Base-by-base conservation (phyloP, 2,888 invertebrate genomes). In the Holacanthella duospinosa region DNA sequence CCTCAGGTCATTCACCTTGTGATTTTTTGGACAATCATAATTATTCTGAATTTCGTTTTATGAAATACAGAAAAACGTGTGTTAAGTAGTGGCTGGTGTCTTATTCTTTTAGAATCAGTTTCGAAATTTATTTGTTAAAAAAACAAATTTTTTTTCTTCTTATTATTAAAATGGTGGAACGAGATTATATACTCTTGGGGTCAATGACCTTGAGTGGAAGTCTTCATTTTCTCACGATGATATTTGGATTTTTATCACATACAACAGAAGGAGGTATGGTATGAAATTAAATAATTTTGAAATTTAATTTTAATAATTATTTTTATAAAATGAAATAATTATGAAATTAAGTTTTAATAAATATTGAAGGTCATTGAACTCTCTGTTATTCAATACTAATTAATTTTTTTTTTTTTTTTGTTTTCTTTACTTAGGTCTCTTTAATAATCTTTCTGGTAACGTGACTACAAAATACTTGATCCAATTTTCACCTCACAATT, bases 401-500 rank as follows among this genome's bases (percentile, higher is more conserved):
- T 6, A 36, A 36, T 12, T 36, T 36, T 16, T 58, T 25, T 21
- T 4, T 36, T 58, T 19, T 58, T 3, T 43, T 26, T 60, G 19
- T 24, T n/a, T n/a, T n/a, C n/a, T n/a, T n/a, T n/a, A n/a, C n/a
- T n/a, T n/a, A 61, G 61, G 21, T n/a, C 19, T 43, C 1, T 61
- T 61, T 27, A 21, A 19, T 19, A 24, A 43, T 29, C 9, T 26
- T 9, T 28, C 55, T 16, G 21, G 36, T 9, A 55, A 61, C 16
- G 21, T 56, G 6, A 36, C 55, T 1, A 43, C 55, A n/a, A 43
- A 36, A 2, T 56, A 36, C 44, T 1, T 16, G n/a, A 36, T 24
- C 1, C 36, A 36, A 19, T n/a, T 61, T 27, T 56, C 61, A 16
- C 61, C 61, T 29, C 21, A 25, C 0, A 54, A 54, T 24, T 61